A percentile compares a stretch with the other conserved stretches of the same genome.
phyloP scores from a whole-genome alignment of 2,797 vertebrate species.

The Takifugu rubripes region DNA sequence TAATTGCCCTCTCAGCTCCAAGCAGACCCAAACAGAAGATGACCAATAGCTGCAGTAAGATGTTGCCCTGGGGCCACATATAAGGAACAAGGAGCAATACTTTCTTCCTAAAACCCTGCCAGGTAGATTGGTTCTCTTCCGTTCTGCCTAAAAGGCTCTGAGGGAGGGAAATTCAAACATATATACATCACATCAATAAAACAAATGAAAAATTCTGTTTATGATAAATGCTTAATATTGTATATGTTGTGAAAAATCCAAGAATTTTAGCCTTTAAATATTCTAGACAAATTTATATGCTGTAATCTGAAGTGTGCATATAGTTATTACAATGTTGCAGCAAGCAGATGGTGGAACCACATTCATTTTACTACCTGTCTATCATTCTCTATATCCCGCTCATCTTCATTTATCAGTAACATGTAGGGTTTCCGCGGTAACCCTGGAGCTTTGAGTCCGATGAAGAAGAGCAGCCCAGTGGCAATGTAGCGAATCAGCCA shows the following conservation, averaged over 20 bases:
- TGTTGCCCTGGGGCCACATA: constrained; percentile 86
- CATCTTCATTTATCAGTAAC: constrained; percentile 87
- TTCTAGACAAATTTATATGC: neutral
- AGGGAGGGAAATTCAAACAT: neutral
- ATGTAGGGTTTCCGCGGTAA: constrained; percentile 85
- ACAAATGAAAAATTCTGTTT: neutral
- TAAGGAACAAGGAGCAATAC: constrained; percentile 83
- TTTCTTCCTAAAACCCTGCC: constrained; percentile 84
- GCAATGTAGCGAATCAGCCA: constrained; percentile 87
- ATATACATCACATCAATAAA: neutral
- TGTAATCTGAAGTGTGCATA: neutral
- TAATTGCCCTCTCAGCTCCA: constrained; percentile 86
- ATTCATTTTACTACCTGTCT: constrained; percentile 55
- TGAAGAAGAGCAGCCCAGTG: constrained; percentile 82
- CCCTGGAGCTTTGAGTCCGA: constrained; percentile 90
- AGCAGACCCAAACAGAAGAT: constrained; percentile 86
- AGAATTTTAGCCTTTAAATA: neutral
- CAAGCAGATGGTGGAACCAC: neutral
- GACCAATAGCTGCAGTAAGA: constrained; percentile 84
- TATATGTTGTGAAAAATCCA: no score
- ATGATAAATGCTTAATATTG: no score
- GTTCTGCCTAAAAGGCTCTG: constrained; percentile 73
- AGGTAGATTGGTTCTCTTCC: constrained; percentile 78
- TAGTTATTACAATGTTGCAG: neutral
- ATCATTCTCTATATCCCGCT: constrained; percentile 82